Evolutionary conservation across 2,888 invertebrate species (phyloP).

Genomic region (Leucozona laternaria): DNA sequence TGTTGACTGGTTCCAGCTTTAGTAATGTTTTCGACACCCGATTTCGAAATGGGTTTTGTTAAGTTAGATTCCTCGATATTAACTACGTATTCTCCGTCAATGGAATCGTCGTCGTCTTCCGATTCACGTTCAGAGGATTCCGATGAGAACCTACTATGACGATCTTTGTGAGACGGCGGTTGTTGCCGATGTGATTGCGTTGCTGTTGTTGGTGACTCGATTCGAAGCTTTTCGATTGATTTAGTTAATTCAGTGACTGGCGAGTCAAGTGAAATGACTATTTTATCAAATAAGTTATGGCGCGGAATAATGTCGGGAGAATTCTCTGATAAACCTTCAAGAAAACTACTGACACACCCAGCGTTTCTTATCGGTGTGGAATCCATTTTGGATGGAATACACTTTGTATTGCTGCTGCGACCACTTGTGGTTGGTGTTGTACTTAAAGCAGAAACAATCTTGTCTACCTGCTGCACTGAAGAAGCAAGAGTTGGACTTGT

Average conservation of each 20-base stretch:
- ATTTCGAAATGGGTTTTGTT: slow-evolving; percentile 84
- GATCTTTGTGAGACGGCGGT: slow-evolving; percentile 23
- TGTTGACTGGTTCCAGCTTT: slow-evolving; percentile 88
- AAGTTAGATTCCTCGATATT: slow-evolving; percentile 81
- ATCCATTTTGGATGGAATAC: slow-evolving; percentile 63
- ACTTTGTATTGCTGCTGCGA: slow-evolving; percentile 64
- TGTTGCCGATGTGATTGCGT: slow-evolving; percentile 64
- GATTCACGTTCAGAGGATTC: slow-evolving; percentile 74
- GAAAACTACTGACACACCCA: slow-evolving; percentile 47
- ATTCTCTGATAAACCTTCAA: slow-evolving; percentile 78
- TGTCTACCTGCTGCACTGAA: slow-evolving; percentile 26
- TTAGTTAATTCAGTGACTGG: slow-evolving; percentile 81
- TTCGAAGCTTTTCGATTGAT: slow-evolving; percentile 79
- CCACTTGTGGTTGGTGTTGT: slow-evolving; percentile 67
- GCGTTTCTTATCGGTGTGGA: slow-evolving; percentile 63
- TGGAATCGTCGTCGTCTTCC: slow-evolving; percentile 74
- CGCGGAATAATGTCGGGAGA: slow-evolving; percentile 85
- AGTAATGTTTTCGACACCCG: slow-evolving; percentile 88
- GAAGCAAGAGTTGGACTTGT: slow-evolving; percentile 16
- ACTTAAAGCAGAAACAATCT: slow-evolving; percentile 39
- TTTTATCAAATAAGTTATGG: slow-evolving; percentile 77
- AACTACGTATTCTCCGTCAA: slow-evolving; percentile 78
- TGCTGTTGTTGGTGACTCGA: slow-evolving; percentile 76
- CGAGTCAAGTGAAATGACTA: slow-evolving; percentile 78
- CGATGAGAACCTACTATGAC: slow-evolving; percentile 42